These are phyloP conservation scores for Bothrops jararaca DNA, from an alignment of 2,113 vertebrate genomes.

Conservation along the genomic window DNA sequence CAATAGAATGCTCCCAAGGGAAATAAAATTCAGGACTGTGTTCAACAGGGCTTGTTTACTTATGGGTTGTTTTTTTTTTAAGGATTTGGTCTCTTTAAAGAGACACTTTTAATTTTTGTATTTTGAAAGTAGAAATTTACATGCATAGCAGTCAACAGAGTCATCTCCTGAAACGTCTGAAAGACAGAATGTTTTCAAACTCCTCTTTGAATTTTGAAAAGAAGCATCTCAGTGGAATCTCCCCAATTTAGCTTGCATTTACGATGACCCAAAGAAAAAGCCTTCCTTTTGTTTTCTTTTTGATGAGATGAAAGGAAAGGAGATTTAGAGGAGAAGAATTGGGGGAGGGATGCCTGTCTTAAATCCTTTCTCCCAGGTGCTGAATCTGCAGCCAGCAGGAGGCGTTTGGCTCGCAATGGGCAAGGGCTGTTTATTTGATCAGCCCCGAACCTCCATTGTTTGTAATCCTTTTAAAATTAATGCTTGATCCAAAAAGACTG, in stretches of 20 bases:
- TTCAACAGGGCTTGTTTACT: neutral
- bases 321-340: neutral
- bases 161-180: neutral
- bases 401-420: neutral
- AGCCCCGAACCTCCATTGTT: neutral
- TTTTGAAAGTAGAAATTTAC: neutral
- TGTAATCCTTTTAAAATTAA: neutral
- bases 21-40: neutral
- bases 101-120: neutral
- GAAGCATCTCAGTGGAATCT: neutral
- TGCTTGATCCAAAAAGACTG: neutral
- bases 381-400: neutral
- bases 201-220: neutral
- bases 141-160: neutral
- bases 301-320: neutral
- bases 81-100: neutral
- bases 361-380: neutral
- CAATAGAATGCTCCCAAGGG: neutral
- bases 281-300: neutral
- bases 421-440: neutral
- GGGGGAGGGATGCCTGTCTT: neutral
- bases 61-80: neutral
- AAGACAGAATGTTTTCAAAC: neutral
- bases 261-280: neutral
- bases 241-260: neutral